Evolutionary conservation across 2,797 vertebrate genomes (phyloP).

Genomic region (Lophius americanus): DNA sequence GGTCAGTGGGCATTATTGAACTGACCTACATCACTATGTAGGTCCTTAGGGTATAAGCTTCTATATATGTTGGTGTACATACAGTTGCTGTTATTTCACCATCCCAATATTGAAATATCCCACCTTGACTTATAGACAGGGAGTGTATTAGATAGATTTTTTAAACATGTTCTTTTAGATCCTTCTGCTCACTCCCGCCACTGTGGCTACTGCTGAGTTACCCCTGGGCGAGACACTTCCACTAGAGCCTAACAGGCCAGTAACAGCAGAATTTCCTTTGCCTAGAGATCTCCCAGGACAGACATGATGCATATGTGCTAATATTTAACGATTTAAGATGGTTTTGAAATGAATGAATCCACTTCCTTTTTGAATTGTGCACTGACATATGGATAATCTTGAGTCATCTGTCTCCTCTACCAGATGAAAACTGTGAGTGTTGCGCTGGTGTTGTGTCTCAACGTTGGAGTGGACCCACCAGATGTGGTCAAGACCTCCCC

Average conservation of each 20-base stretch:
- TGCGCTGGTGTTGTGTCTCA: constrained; percentile 96
- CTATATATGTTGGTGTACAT: not conserved
- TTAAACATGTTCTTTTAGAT: not conserved
- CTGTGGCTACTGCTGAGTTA: constrained; percentile 4
- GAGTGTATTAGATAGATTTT: not conserved
- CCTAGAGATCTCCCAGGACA: not conserved
- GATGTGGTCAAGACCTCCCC: constrained; percentile 99
- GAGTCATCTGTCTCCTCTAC: constrained; percentile 10
- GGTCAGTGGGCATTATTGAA: constrained; percentile 29
- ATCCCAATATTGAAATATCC: not conserved
- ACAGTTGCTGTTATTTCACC: not conserved
- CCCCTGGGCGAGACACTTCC: constrained; percentile 9
- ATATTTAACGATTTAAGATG: constrained; percentile 4
- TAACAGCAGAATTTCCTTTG: constrained; percentile 9
- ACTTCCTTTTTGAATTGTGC: not conserved
- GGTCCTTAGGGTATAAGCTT: not conserved
- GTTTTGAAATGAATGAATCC: not conserved
- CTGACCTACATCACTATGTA: constrained; percentile 27
- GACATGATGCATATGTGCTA: constrained; percentile 1
- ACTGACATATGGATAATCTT: not conserved
- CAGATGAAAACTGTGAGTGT: constrained; percentile 99
- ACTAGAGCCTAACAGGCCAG: constrained; percentile 14
- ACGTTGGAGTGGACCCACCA: constrained; percentile 97
- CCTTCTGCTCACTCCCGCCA: not conserved
- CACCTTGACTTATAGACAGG: not conserved